Percentiles rank a stretch among this genome's conserved stretches.
Evolutionary conservation across 2,797 vertebrate species (phyloP).

Genomic region (Xenopus petersii): DNA sequence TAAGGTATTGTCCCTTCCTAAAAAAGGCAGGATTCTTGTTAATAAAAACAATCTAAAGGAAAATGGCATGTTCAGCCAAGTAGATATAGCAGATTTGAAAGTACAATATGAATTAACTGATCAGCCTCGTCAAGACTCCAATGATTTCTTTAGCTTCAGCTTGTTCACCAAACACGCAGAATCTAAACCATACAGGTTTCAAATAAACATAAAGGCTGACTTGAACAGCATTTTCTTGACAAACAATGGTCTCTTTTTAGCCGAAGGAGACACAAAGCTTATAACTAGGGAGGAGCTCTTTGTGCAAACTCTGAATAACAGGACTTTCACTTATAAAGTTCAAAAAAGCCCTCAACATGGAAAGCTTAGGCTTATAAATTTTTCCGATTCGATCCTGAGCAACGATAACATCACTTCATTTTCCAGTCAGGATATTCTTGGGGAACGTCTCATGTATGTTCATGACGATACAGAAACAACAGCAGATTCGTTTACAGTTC

Average conservation of each 20-base stretch:
- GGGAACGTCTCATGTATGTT: slow-evolving; percentile 76
- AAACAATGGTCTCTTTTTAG: slow-evolving; percentile 77
- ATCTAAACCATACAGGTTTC: slow-evolving; percentile 75
- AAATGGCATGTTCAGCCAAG: slow-evolving; percentile 81
- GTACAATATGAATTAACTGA: slow-evolving; percentile 76
- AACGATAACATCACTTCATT: slow-evolving; percentile 73
- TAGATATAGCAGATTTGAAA: slow-evolving; percentile 68
- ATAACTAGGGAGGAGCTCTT: slow-evolving; percentile 79
- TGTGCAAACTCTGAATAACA: slow-evolving; percentile 74
- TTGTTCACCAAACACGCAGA: slow-evolving; percentile 77
- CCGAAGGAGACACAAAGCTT: slow-evolving; percentile 83
- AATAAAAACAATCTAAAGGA: slow-evolving; percentile 66
- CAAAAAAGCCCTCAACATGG: slow-evolving; percentile 74
- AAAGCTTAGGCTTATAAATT: slow-evolving; percentile 71
- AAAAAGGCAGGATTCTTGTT: slow-evolving; percentile 77
- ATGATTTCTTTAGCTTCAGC: slow-evolving; percentile 79
- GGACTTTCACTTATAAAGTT: slow-evolving; percentile 75
- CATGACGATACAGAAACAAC: slow-evolving; percentile 85
- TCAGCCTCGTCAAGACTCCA: slow-evolving; percentile 66
- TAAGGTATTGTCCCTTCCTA: slow-evolving; percentile 74
- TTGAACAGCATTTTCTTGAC: slow-evolving; percentile 72
- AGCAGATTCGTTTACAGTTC: slow-evolving; percentile 74
- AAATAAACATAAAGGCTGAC: slow-evolving; percentile 78
- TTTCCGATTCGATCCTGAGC: slow-evolving; percentile 70
- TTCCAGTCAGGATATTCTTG: slow-evolving; percentile 74